Conservation (phyloP, 2,797 vertebrate species). For the Microctenopoma stevenorrisi region DNA sequence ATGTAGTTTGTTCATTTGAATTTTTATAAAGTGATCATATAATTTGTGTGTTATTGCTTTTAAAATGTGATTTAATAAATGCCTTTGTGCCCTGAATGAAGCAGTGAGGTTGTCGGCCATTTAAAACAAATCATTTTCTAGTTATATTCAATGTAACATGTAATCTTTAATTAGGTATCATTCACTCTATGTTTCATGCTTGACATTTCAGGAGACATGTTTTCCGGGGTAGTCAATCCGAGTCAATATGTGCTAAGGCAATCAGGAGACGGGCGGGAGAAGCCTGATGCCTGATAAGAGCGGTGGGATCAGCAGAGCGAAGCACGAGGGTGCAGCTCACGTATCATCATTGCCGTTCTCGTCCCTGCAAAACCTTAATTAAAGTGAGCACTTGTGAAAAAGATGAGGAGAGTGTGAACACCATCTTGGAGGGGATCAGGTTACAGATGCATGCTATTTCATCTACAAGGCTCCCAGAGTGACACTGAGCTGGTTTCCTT, state of each 20-base stretch:
- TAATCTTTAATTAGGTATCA: slow-evolving; percentile 23
- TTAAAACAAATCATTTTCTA: slow-evolving; percentile 29
- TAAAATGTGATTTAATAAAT: too few species aligned
- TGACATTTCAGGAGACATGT: slow-evolving; percentile 10
- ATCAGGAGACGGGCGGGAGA: slow-evolving; percentile 27
- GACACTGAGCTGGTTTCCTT: slow-evolving; percentile 48
- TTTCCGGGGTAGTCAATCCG: slow-evolving; percentile 16
- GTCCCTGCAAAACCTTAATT: slow-evolving; percentile 73
- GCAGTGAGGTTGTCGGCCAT: background rate
- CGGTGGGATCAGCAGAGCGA: slow-evolving; percentile 33
- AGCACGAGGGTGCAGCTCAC: slow-evolving; percentile 36
- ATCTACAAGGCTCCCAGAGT: slow-evolving; percentile 39
- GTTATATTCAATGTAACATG: slow-evolving; percentile 5
- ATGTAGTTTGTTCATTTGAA: too few species aligned
- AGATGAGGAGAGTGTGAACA: slow-evolving; percentile 60
- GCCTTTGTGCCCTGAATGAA: slow-evolving; percentile 7
- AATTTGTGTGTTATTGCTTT: too few species aligned
- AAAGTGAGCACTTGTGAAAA: slow-evolving; percentile 68
- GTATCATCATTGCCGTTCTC: slow-evolving; percentile 40
- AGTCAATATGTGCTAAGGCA: slow-evolving; percentile 6
- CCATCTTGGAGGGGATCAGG: slow-evolving; percentile 58
- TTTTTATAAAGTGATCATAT: too few species aligned
- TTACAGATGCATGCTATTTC: slow-evolving; percentile 61
- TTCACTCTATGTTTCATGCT: slow-evolving; percentile 3
- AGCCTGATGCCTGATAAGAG: slow-evolving; percentile 22